Evolutionary conservation across 2,113 vertebrate genomes (phyloP).

Genomic region (Menidia beryllina): DNA sequence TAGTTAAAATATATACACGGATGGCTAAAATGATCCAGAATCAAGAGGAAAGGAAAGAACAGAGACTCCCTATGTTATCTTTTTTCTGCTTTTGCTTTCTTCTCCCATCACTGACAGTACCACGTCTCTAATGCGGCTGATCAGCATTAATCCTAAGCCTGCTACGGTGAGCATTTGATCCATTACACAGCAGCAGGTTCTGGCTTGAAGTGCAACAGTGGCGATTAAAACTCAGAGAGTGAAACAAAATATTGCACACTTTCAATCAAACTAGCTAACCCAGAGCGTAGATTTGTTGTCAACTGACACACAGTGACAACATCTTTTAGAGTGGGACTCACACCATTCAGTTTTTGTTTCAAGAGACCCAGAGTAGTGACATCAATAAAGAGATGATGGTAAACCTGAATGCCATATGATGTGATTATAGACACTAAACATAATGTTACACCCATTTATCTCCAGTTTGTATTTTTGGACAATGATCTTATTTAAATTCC

Average conservation of each 20-base stretch:
- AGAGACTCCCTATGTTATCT: too few species aligned
- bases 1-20: too few species aligned
- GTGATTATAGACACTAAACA: not conserved
- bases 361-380: not conserved
- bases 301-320: not conserved
- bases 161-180: not conserved
- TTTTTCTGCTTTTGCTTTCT: too few species aligned
- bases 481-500: conserved; percentile 19
- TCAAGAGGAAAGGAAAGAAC: too few species aligned
- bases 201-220: not conserved
- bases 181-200: not conserved
- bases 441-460: too few species aligned
- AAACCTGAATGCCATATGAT: too few species aligned
- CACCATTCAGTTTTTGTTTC: not conserved
- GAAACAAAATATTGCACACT: not conserved
- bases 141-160: not conserved
- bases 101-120: not conserved
- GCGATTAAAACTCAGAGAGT: not conserved
- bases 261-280: not conserved
- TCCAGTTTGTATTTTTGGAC: not conserved
- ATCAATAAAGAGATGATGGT: not conserved
- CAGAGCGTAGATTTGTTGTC: not conserved
- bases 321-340: not conserved
- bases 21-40: too few species aligned
- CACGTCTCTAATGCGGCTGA: not conserved